Conservation (phyloP, 2,888 invertebrate genomes). For the Pegoplata infirma region DNA sequence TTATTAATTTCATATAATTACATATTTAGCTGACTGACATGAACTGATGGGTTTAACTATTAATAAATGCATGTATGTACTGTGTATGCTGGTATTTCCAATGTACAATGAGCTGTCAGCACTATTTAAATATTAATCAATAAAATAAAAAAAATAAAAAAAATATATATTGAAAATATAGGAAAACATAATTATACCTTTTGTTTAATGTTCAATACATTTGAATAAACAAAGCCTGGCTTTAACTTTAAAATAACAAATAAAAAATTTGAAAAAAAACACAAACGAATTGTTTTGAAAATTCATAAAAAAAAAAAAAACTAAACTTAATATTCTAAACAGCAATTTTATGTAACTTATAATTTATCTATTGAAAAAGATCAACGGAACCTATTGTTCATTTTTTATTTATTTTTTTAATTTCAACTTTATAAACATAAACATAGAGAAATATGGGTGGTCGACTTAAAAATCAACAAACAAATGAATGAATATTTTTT, state of each 20-base stretch:
- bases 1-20: conserved; percentile 17
- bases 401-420: not conserved
- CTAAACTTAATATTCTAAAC: conserved; percentile 51
- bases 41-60: conserved; percentile 31
- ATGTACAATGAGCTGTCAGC: conserved; percentile 45
- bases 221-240: conserved; percentile 26
- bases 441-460: conserved; percentile 39
- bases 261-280: not conserved
- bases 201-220: conserved; percentile 35
- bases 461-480: not conserved
- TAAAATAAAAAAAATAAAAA: conserved; percentile 27
- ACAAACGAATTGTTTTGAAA: not conserved
- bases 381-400: conserved; percentile 42
- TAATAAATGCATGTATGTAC: too few relatives aligned
- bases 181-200: conserved; percentile 45
- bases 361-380: conserved; percentile 47
- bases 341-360: conserved; percentile 27
- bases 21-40: conserved; percentile 10
- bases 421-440: conserved; percentile 11
- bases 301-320: not conserved
- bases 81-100: conserved; percentile 34
- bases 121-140: conserved; percentile 47
- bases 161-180: too few relatives aligned
- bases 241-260: conserved; percentile 16
- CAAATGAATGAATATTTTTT: not conserved